Conservation (phyloP, 1,140 invertebrate genomes). For the Caenorhabditis brenneri region DNA sequence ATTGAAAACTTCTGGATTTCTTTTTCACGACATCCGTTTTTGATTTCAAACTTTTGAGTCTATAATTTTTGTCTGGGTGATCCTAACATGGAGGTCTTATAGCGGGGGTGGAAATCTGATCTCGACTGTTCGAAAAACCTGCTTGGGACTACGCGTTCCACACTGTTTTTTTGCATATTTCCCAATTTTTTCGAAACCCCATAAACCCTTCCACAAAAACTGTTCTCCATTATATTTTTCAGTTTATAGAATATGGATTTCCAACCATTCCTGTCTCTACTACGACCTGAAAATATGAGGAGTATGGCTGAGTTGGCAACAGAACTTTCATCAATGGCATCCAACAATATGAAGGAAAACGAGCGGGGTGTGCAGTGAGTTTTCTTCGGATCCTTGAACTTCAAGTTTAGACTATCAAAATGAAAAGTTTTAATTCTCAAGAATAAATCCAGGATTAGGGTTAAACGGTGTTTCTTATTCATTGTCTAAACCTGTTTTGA, state of each 20-base stretch:
- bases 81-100: too few species aligned
- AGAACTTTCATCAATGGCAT: slow-evolving; percentile 39
- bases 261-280: slow-evolving; percentile 31
- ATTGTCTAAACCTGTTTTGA: not conserved
- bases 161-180: too few species aligned
- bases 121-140: not conserved
- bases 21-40: too few species aligned
- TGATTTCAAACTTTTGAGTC: too few species aligned
- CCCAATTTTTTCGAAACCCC: too few species aligned
- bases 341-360: slow-evolving; percentile 39
- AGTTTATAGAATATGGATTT: slow-evolving; percentile 46
- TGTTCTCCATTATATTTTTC: not conserved
- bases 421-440: not conserved
- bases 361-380: slow-evolving; percentile 46
- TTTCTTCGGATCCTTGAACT: not conserved
- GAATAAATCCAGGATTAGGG: not conserved
- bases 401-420: not conserved
- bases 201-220: too few species aligned
- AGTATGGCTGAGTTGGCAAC: slow-evolving; percentile 46
- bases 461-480: not conserved
- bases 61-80: too few species aligned
- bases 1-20: too few species aligned
- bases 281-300: slow-evolving; percentile 49
- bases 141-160: too few species aligned
- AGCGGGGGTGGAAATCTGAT: too few species aligned